Evolutionary conservation across 2,888 invertebrate species (phyloP), one percentile per base, ranked within the genome.

Genomic region (Thymelicus lineola): DNA sequence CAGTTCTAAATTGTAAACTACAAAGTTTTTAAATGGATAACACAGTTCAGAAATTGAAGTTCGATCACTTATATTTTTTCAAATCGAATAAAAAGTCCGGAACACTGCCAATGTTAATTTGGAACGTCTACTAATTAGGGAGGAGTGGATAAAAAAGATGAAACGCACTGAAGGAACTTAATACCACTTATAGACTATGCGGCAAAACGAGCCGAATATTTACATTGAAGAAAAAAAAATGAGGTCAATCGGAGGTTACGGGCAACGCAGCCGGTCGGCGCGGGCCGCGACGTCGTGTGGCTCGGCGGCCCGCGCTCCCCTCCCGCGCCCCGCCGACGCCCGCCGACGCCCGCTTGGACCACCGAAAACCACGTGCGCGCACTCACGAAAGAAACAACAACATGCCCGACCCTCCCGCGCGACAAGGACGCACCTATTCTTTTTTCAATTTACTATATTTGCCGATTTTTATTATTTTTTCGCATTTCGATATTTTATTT

Each of bases 401-500:
- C 78, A 84, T 74, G 71, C 71, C 45, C 50, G 53, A 38, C 42
- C 60, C 75, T 5, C 64, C 45, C 55, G 80, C 50, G 36, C 70
- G 85, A 90, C 69, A 81, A 79, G 75, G 89, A 90, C 82, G 68
- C 50, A 61, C 73, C 82, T 85, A 87, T 80, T 80, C 91, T 90
- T 93, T 93, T 93, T 93, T 93, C 87, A 91, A 92, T 92, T 93
- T 91, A 93, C 91, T 93, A 93, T 92, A 91, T 92, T 90, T 86
- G 84, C 85, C 83, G 87, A 90, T 93, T 93, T 93, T 93, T 93
- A 91, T 93, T 93, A 93, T 93, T 93, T 92, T 93, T 91, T 91
- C 91, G 87, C 92, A 92, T 92, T 93, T 92, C 91, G 91, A 93
- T 93, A 93, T 93, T 93, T 93, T 93, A 93, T 93, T 93, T 93